Percentiles rank a stretch among this genome's conserved stretches.
These are phyloP conservation scores for Papilio demoleus DNA, from an alignment of 2,888 invertebrate genomes.

Conservation along the genomic window DNA sequence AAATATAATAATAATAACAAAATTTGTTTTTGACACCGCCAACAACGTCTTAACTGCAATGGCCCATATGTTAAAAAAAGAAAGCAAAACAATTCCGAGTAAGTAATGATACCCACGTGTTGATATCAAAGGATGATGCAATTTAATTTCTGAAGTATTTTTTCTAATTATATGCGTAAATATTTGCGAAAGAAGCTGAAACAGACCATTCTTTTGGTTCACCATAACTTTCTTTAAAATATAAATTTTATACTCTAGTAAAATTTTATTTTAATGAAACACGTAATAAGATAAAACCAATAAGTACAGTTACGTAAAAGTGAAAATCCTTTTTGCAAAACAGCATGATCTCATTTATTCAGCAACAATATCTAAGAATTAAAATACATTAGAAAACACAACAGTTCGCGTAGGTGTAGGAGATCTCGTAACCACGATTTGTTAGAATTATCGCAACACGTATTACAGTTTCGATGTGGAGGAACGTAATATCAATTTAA, in stretches of 20 bases:
- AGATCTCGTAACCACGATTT: constrained; percentile 14
- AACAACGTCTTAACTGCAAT: background rate
- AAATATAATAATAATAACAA: background rate
- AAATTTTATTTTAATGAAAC: background rate
- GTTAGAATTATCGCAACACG: background rate
- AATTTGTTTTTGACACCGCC: background rate
- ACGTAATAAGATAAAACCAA: background rate
- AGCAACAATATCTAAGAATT: constrained; percentile 6
- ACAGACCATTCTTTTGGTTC: too few relatives aligned
- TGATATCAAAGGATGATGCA: constrained; percentile 10
- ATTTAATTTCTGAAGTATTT: background rate
- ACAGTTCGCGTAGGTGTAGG: constrained; percentile 2
- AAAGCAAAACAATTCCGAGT: background rate
- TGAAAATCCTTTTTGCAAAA: constrained; percentile 1
- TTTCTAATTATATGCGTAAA: too few relatives aligned
- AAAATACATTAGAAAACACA: constrained; percentile 21
- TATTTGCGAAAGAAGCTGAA: too few relatives aligned
- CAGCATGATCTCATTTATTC: background rate
- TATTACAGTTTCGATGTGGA: background rate
- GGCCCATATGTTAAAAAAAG: constrained; percentile 18
- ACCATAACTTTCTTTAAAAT: background rate
- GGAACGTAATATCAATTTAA: background rate
- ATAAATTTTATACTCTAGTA: background rate
- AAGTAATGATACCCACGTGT: constrained; percentile 18
- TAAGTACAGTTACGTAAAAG: constrained; percentile 4